Base-by-base conservation (phyloP, 1,140 invertebrate genomes). In the Hypothenemus hampei region DNA sequence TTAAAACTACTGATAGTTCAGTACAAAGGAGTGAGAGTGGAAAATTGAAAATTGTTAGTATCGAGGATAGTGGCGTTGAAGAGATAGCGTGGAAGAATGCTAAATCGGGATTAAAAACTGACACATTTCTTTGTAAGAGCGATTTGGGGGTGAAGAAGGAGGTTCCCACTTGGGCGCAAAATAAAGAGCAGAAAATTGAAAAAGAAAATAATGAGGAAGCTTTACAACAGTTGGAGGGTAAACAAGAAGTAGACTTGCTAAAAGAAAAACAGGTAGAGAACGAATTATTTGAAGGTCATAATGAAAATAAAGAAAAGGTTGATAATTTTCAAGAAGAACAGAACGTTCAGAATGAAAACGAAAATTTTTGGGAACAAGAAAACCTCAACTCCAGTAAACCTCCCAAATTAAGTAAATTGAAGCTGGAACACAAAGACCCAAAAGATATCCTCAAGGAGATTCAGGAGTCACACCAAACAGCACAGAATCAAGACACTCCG, bases 381-480 rank as follows among this genome's bases (percentile, higher is more conserved):
- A 29, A 29, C n/a, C 1, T 31, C 26, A 31, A 8, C 11, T 15
- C 29, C 43, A 1, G 2, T 45, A 29, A 44, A 33, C 47, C 68
- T 70, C 75, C 64, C 65, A 72, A 41, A 69, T 72, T 49, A 71
- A 73, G 51, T 73, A 71, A 41, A 26, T 39, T 51, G 19, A 63
- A 58, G 22, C 16, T 49, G 15, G 57, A 53, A 31, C 13, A 22
- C 21, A 57, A 60, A 16, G 46, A 49, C 15, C 53, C 45, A 21
- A 59, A 22, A 48, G 15, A 22, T 19, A 3, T 48, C 8, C 41
- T 40, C 36, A 29, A 45, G 39, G 53, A 58, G 36, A 31, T 47
- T 20, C 53, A 48, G 15, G 47, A 45, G 16, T 4, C 13, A 10
- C 20, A 31, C 6, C 16, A 21, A 39, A 44, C 50, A 1, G 13